Percentiles rank a stretch among this genome's conserved stretches.
Evolutionary conservation across 2,888 invertebrate species (phyloP).

Genomic region (Petrolisthes manimaculis): DNA sequence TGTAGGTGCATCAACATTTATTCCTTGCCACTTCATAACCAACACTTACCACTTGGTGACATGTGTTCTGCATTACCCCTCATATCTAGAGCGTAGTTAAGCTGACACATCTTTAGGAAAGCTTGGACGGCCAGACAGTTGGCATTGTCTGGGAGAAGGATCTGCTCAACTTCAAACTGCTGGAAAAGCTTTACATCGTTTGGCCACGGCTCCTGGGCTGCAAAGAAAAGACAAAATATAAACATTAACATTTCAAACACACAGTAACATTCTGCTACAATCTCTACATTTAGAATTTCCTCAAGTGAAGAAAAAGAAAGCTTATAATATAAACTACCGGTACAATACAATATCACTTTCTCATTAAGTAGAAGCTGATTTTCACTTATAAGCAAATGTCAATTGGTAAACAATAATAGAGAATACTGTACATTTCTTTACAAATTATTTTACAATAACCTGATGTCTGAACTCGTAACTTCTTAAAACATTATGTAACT

Average conservation of each 20-base stretch:
- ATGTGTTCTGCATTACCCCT: slow-evolving; percentile 94
- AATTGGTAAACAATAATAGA: no score
- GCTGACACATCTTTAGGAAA: slow-evolving; percentile 88
- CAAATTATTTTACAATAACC: no score
- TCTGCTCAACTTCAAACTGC: slow-evolving; percentile 93
- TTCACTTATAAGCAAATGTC: no score
- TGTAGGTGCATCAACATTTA: background rate
- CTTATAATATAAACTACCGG: no score
- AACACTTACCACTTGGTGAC: slow-evolving; percentile 82
- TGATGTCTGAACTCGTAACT: no score
- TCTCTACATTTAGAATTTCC: no score
- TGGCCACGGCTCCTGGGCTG: slow-evolving; percentile 91
- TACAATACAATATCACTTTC: no score
- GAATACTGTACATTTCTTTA: no score
- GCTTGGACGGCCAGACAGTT: slow-evolving; percentile 93
- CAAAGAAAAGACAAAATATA: background rate
- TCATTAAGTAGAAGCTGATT: no score
- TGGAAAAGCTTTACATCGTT: slow-evolving; percentile 87
- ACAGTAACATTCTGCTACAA: no score
- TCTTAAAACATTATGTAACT: no score
- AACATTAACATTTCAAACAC: background rate
- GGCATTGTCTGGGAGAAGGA: slow-evolving; percentile 92
- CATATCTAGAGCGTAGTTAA: slow-evolving; percentile 85
- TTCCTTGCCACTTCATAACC: background rate
- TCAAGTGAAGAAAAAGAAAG: no score